These are phyloP conservation scores for Cordilura impudica DNA, from an alignment of 2,888 invertebrate genomes.

Conservation along the genomic window DNA sequence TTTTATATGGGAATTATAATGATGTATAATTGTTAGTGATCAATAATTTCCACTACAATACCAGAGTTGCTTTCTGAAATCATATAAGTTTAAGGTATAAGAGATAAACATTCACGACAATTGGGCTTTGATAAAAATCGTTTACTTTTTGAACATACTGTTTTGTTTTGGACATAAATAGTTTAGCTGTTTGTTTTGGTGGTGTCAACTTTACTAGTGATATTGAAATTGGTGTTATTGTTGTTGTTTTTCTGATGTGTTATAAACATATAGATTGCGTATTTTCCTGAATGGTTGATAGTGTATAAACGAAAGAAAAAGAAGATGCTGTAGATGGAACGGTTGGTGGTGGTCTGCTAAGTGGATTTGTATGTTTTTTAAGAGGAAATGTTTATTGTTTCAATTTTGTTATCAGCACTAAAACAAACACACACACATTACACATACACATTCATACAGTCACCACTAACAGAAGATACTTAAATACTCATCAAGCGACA, in stretches of 20 bases:
- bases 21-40: no score
- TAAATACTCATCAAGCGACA: slow-evolving; percentile 59
- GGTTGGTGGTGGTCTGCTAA: slow-evolving; percentile 69
- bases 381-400: slow-evolving; percentile 77
- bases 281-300: slow-evolving; percentile 35
- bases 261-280: slow-evolving; percentile 52
- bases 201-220: slow-evolving; percentile 53
- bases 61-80: no score
- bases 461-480: slow-evolving; percentile 9
- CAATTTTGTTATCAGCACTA: slow-evolving; percentile 77
- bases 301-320: slow-evolving; percentile 35
- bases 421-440: slow-evolving; percentile 67
- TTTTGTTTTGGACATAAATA: slow-evolving; percentile 62
- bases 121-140: no score
- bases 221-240: slow-evolving; percentile 47
- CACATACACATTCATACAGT: slow-evolving; percentile 39
- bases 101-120: no score
- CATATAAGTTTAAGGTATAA: no score
- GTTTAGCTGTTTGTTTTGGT: slow-evolving; percentile 20
- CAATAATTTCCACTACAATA: no score
- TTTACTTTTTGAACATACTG: no score
- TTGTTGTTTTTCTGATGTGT: slow-evolving; percentile 45
- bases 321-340: slow-evolving; percentile 50
- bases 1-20: no score
- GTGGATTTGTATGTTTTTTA: slow-evolving; percentile 76